phyloP scores from a whole-genome alignment of 2,113 vertebrate species.

The Phaetusa simplex region DNA sequence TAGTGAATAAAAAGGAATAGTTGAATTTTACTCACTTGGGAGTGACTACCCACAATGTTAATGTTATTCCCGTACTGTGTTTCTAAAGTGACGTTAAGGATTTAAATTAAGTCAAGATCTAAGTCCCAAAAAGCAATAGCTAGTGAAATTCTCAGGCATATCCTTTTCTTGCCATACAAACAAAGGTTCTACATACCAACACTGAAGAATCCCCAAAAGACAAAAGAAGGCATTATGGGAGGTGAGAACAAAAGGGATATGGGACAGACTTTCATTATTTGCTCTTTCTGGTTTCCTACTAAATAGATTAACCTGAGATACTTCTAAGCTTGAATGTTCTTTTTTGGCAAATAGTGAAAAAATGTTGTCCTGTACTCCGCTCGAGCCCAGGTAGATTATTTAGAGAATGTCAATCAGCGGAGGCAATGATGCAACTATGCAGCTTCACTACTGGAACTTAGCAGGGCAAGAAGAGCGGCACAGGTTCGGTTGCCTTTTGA shows the following conservation, averaged over 20 bases:
- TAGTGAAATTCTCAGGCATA: neutral
- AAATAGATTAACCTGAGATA: neutral
- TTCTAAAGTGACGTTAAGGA: neutral
- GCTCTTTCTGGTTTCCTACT: neutral
- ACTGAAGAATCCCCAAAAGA: neutral
- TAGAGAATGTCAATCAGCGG: neutral
- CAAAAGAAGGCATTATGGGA: neutral
- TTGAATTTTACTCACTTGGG: neutral
- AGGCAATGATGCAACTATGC: neutral
- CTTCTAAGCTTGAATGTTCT: neutral
- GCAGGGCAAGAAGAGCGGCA: neutral
- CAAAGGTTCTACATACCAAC: neutral
- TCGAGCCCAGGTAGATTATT: neutral
- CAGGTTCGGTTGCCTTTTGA: neutral
- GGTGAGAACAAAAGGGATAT: neutral
- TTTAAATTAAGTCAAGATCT: neutral
- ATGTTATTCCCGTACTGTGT: neutral
- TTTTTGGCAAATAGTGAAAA: neutral
- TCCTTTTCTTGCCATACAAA: neutral
- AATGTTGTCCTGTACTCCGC: neutral
- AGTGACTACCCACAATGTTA: neutral
- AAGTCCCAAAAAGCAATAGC: neutral
- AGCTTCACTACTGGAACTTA: neutral
- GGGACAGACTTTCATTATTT: neutral
- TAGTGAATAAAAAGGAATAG: neutral